Evolutionary conservation across 2,888 invertebrate genomes (phyloP), one percentile per base, ranked within the genome.

Genomic region (Fragum whitleyi): DNA sequence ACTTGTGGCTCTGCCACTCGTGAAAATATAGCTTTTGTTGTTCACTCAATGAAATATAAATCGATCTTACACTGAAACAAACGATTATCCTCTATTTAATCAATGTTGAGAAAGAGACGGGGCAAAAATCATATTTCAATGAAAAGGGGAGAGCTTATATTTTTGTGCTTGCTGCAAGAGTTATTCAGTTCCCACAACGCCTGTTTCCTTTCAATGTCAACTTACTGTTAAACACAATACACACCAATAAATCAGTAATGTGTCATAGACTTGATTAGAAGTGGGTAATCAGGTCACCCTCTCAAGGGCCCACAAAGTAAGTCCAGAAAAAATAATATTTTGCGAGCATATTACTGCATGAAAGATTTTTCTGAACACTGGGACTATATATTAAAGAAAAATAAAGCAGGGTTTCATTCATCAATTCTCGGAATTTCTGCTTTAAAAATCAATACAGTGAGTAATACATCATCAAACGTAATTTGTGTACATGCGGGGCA

Each of bases 251-350:
- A 57, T 70, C 55, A 70, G 55, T 70, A 65, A 70, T 55, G 70
- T 70, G 70, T 70, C 70, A 70, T 55, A 55, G 55, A 32, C 55
- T 32, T 55, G 70, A 70, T 70, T 70, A 70, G 55, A 70, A 70
- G 70, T 70, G 70, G 69, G 57, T 70, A 70, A 70, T 55, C 21
- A 55, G 70, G 70, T 70, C 70, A 70, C n/a, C 5, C 36, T 51
- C 23, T 26, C 16, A 23, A 23, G 21, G 57, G 9, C 23, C 57
- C 57, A 47, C 19, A 47, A 47, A 47, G 14, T 47, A 47, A 47
- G 47, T n/a, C 47, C 47, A 9, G 16, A 47, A n/a, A 47, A 47
- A 47, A 39, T 39, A 14, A 14, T 19, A 47, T 47, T 47, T 47
- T 19, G 5, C 47, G n/a, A 47, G 47, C 47, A 14, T 47, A 9